Base-by-base conservation (phyloP, 2,113 vertebrate species). In the Aptenodytes forsteri region DNA sequence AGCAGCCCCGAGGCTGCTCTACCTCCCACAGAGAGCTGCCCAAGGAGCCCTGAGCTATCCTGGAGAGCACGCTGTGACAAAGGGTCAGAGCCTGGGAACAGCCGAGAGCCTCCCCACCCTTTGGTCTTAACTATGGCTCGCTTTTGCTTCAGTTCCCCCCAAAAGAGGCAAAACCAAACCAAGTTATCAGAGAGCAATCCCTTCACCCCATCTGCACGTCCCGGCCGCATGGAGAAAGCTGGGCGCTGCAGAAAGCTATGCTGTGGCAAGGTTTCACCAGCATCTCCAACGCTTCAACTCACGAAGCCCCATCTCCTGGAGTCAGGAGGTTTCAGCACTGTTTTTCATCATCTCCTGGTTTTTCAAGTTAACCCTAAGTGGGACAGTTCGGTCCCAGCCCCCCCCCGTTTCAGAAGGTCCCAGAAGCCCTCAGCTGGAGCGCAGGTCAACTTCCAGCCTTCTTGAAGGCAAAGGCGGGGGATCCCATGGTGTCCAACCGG, bases 201-300 rank as follows among this genome's bases (percentile, higher is more conserved):
- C 44, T 59, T 67, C 72, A 30, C 21, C n/a, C 30, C 38, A n/a
- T 36, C 26, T 12, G n/a, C n/a, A 23, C 2, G 1, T 44, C 50
- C 34, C 4, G 4, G 30, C 7, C 0, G 0, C 0, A 0, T 5
- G 34, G 54, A 64, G 40, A 38, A 55, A 50, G 55, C 36, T 11
- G 21, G 26, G 42, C 7, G 2, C 42, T 64, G 70, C 30, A 54
- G 50, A n/a, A 76, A 32, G 58, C 20, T 27, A 13, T 7, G 7
- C 32, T 25, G 44, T 7, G 6, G 30, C 16, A 4, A 38, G 58
- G 54, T 5, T 40, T 8, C 65, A 34, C 16, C 54, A 75, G 13
- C 50, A 76, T 44, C 89, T 70, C 30, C 55, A 58, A 26, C 5
- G 7, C 26, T 34, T 29, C 58, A 10, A 8, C 42, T 65, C 50